phyloP scores from a whole-genome alignment of 92 coral and sea anemone genomes.

The Heliopora coerulea region DNA sequence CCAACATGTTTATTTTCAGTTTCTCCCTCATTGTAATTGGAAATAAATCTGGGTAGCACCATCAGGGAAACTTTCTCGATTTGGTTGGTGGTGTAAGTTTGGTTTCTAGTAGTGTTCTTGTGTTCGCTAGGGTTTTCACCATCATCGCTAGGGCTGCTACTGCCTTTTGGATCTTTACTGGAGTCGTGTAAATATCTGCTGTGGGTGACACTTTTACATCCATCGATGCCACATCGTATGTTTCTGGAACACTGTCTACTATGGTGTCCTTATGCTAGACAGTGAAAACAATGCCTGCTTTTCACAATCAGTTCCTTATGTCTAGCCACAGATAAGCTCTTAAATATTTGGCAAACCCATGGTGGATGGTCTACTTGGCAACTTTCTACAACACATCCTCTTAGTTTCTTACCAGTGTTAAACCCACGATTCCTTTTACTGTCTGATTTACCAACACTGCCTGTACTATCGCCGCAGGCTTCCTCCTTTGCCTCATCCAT shows the following conservation, averaged over 20 bases:
- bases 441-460: neutral
- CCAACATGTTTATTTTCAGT: too few relatives aligned
- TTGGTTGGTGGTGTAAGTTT: too few relatives aligned
- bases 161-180: too few relatives aligned
- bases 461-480: neutral
- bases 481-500: slow-evolving; percentile 38
- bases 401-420: slow-evolving; percentile 2
- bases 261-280: slow-evolving; percentile 31
- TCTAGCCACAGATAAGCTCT: slow-evolving; percentile 14
- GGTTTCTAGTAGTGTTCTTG: too few relatives aligned
- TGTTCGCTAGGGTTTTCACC: too few relatives aligned
- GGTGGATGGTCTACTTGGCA: slow-evolving; percentile 36
- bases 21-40: too few relatives aligned
- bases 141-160: too few relatives aligned
- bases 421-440: neutral
- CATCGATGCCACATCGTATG: slow-evolving; percentile 41
- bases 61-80: too few relatives aligned
- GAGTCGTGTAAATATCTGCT: too few relatives aligned
- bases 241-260: slow-evolving; percentile 16
- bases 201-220: too few relatives aligned
- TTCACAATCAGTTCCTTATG: slow-evolving; percentile 29
- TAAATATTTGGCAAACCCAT: slow-evolving; percentile 28
- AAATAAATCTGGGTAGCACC: too few relatives aligned
- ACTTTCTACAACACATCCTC: neutral
- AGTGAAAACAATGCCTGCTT: slow-evolving; percentile 22